Evolutionary conservation across 2,797 vertebrate genomes (phyloP).

Genomic region (Sebastes nivosus): DNA sequence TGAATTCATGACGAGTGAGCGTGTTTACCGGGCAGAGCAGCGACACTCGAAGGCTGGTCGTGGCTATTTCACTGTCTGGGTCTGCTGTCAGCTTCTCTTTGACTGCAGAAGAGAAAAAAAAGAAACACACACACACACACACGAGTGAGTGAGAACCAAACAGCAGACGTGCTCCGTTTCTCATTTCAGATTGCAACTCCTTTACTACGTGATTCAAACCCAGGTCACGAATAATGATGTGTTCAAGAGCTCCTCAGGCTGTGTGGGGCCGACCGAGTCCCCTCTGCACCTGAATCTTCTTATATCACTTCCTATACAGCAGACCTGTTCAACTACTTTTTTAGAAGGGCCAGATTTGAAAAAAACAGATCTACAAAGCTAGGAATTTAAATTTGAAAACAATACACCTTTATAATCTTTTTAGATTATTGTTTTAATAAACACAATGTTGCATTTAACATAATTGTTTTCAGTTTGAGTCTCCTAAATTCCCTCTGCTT

Average conservation of each 20-base stretch:
- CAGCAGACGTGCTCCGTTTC: not conserved
- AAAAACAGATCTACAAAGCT: too few species aligned
- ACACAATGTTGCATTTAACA: too few species aligned
- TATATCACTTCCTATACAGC: not conserved
- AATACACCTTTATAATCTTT: too few species aligned
- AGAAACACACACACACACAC: conserved; percentile 7
- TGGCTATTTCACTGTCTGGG: conserved; percentile 98
- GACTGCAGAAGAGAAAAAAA: conserved; percentile 81
- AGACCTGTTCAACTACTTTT: too few species aligned
- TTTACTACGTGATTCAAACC: not conserved
- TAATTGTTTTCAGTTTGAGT: too few species aligned
- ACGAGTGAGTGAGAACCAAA: not conserved
- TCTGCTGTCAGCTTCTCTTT: conserved; percentile 98
- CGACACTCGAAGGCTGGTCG: conserved; percentile 96
- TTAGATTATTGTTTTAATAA: too few species aligned
- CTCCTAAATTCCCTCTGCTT: too few species aligned
- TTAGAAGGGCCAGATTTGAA: too few species aligned
- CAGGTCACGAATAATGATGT: not conserved
- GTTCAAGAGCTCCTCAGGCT: not conserved
- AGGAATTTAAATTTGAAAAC: too few species aligned
- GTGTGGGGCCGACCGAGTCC: not conserved
- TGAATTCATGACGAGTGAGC: not conserved
- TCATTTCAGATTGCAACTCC: not conserved
- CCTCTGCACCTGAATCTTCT: not conserved
- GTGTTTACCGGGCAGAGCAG: conserved; percentile 94